These are phyloP conservation scores for Serranus cabrilla DNA, from an alignment of 2,797 vertebrate species.

Conservation along the genomic window DNA sequence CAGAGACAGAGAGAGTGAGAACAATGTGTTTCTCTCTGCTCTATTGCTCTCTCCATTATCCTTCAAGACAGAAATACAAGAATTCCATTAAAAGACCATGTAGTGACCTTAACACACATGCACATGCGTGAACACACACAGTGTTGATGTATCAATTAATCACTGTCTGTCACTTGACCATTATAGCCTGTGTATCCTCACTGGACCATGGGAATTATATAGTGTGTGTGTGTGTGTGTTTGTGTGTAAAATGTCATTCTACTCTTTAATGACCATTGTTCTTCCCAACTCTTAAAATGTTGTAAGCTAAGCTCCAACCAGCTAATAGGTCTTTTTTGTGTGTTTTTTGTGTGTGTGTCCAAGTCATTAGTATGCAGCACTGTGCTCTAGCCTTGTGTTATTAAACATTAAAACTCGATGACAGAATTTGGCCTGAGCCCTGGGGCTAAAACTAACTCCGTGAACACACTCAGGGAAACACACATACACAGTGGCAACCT, in stretches of 20 bases:
- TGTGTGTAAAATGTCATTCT: conserved; percentile 42
- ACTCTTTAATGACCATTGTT: conserved; percentile 54
- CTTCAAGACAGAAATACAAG: conserved; percentile 76
- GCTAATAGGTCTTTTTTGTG: conserved; percentile 30
- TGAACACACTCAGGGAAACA: conserved; percentile 32
- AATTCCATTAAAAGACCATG: conserved; percentile 84
- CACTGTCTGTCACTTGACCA: conserved; percentile 76
- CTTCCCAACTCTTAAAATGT: conserved; percentile 37
- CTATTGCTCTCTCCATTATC: conserved; percentile 76
- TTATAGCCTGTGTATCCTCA: conserved; percentile 65
- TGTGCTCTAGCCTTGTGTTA: conserved; percentile 46
- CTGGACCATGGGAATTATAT: conserved; percentile 54
- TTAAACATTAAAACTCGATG: conserved; percentile 72
- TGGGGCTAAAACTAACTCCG: conserved; percentile 47
- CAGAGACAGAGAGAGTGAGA: conserved; percentile 44
- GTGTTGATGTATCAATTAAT: conserved; percentile 80
- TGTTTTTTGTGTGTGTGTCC: background rate
- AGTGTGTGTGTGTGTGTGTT: conserved; percentile 12
- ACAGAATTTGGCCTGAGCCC: conserved; percentile 51
- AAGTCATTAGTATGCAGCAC: conserved; percentile 58
- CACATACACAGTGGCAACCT: conserved; percentile 30
- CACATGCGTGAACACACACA: conserved; percentile 61
- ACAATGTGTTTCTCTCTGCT: conserved; percentile 75
- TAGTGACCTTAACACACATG: conserved; percentile 80
- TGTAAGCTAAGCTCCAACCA: conserved; percentile 15